Percentiles rank a stretch among this genome's conserved stretches.
phyloP scores from a whole-genome alignment of 2,113 vertebrate species.

The Sphyrna mokarran region DNA sequence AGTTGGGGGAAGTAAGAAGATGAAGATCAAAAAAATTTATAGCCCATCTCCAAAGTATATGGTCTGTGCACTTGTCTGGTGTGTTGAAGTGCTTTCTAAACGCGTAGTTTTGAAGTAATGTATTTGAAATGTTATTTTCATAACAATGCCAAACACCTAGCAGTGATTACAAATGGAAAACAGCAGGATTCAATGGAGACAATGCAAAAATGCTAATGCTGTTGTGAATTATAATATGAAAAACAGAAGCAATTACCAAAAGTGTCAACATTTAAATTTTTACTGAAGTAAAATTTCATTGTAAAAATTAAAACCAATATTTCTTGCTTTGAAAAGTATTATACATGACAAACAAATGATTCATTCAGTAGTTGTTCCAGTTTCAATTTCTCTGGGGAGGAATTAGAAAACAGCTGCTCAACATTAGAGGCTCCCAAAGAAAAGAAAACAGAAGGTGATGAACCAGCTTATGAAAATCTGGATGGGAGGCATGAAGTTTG shows the following conservation, averaged over 20 bases:
- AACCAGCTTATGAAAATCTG: not conserved
- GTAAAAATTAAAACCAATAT: not conserved
- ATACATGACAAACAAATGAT: not conserved
- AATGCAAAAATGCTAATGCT: not conserved
- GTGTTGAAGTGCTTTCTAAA: not conserved
- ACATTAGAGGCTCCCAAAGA: not conserved
- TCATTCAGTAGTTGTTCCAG: not conserved
- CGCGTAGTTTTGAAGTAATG: not conserved
- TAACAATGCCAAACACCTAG: not conserved
- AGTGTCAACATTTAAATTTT: not conserved
- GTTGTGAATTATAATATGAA: not conserved
- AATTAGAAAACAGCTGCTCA: slow-evolving; percentile 24
- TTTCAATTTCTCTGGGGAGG: not conserved
- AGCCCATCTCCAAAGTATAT: not conserved
- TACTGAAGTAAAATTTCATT: not conserved
- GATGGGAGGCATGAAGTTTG: not conserved
- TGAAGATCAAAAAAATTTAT: not conserved
- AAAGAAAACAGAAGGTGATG: not conserved
- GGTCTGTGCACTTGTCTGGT: not conserved
- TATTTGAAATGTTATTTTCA: not conserved
- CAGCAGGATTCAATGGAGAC: not conserved
- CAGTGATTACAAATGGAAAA: not conserved
- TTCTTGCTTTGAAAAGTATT: not conserved
- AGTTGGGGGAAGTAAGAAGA: not conserved
- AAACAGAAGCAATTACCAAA: not conserved